Percentiles rank a stretch among this genome's conserved stretches.
Evolutionary conservation across 2,797 vertebrate species (phyloP).

Genomic region (Eulemur albifrons): DNA sequence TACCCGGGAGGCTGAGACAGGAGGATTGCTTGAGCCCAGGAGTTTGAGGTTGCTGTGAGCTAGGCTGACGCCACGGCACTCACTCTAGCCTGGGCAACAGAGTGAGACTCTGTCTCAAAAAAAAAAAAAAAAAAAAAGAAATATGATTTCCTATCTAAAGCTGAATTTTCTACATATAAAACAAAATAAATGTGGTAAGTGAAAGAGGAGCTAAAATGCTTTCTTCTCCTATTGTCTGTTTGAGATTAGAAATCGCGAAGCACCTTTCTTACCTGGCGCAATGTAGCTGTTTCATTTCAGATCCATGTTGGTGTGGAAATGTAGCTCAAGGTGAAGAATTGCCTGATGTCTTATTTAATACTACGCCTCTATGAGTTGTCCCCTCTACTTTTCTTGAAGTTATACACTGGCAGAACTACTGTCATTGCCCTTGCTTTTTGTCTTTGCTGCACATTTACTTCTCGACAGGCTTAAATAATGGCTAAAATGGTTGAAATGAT

Average conservation of each 20-base stretch:
- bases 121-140: too few relatives aligned
- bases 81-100: too few relatives aligned
- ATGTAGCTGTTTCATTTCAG: neutral
- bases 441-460: slow-evolving; percentile 64
- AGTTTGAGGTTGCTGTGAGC: too few relatives aligned
- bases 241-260: neutral
- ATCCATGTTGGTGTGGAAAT: neutral
- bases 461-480: slow-evolving; percentile 59
- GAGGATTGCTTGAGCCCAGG: too few relatives aligned
- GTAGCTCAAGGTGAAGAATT: neutral
- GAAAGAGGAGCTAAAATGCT: neutral
- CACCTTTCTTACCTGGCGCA: neutral
- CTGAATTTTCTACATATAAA: slow-evolving; percentile 6
- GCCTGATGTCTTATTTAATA: slow-evolving; percentile 20
- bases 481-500: slow-evolving; percentile 67
- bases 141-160: neutral
- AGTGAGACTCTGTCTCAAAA: too few relatives aligned
- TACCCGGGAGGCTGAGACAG: too few relatives aligned
- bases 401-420: neutral
- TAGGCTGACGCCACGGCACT: too few relatives aligned
- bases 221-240: neutral
- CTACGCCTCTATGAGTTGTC: neutral
- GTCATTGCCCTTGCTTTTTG: slow-evolving; percentile 58
- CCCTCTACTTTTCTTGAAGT: slow-evolving; percentile 47
- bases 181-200: neutral